A percentile compares a stretch with the other conserved stretches of the same genome.
Conservation (phyloP, 2,797 vertebrate species). For the Syndactyla subalaris region DNA sequence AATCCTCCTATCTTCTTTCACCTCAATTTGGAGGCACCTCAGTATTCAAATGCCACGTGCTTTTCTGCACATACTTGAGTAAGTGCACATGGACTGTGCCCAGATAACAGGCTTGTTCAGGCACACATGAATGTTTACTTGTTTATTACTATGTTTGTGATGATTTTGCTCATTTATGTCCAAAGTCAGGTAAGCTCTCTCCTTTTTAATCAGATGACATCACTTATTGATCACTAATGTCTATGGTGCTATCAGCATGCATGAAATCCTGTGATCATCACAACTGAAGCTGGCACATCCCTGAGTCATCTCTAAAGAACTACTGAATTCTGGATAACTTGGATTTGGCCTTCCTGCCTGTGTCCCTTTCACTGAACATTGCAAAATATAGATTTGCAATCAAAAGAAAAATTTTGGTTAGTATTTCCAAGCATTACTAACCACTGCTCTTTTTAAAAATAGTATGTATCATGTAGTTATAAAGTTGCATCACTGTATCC, state of each 20-base stretch:
- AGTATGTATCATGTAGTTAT: not conserved
- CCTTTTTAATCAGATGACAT: not conserved
- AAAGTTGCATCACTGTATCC: not conserved
- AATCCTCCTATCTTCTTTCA: not conserved
- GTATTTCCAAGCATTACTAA: not conserved
- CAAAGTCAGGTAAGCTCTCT: not conserved
- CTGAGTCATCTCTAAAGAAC: not conserved
- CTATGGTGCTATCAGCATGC: not conserved
- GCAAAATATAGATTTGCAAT: not conserved
- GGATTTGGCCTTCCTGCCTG: not conserved
- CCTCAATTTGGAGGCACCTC: not conserved
- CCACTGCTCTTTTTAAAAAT: not conserved
- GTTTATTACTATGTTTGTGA: not conserved
- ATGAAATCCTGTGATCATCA: not conserved
- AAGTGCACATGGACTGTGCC: not conserved
- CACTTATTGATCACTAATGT: not conserved
- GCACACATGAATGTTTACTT: not conserved
- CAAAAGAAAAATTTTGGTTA: not conserved
- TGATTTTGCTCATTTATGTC: not conserved
- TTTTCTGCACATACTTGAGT: not conserved
- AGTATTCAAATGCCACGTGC: accelerated
- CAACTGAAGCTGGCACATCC: not conserved
- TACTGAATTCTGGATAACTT: not conserved
- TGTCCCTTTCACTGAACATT: not conserved
- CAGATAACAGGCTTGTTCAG: not conserved